Evolutionary conservation across 1,140 invertebrate species (phyloP).

Genomic region (Eubasilissa regina): DNA sequence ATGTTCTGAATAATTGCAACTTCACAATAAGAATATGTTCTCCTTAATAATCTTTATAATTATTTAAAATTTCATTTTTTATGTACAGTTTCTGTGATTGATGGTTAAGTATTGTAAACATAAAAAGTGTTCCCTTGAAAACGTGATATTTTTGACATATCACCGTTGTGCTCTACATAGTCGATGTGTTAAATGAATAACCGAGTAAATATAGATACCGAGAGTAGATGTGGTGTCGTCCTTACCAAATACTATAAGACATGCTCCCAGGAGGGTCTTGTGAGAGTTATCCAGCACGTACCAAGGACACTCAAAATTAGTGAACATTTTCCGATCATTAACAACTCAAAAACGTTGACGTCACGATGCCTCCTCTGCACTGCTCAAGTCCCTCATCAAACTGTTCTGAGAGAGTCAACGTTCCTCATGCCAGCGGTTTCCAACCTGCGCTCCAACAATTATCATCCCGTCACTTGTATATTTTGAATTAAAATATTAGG

Average conservation of each 20-base stretch:
- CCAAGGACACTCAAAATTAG: constrained; percentile 70
- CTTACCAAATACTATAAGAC: constrained; percentile 71
- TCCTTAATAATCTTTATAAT: too few relatives aligned
- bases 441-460: background rate
- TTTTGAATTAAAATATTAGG: too few relatives aligned
- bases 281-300: constrained; percentile 72
- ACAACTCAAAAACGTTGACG: constrained; percentile 61
- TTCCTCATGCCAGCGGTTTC: background rate
- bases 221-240: background rate
- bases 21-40: too few relatives aligned
- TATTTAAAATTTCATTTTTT: too few relatives aligned
- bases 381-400: background rate
- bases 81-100: too few relatives aligned
- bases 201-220: too few relatives aligned
- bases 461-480: background rate
- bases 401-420: constrained; percentile 17
- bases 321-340: constrained; percentile 59
- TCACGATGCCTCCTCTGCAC: constrained; percentile 61
- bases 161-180: too few relatives aligned
- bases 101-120: too few relatives aligned
- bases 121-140: too few relatives aligned
- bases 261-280: constrained; percentile 69
- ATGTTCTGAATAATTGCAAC: too few relatives aligned
- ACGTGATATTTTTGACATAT: too few relatives aligned
- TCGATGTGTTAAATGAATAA: too few relatives aligned